These are phyloP conservation scores for Heliornis fulica DNA, from an alignment of 2,113 vertebrate species.

Conservation along the genomic window DNA sequence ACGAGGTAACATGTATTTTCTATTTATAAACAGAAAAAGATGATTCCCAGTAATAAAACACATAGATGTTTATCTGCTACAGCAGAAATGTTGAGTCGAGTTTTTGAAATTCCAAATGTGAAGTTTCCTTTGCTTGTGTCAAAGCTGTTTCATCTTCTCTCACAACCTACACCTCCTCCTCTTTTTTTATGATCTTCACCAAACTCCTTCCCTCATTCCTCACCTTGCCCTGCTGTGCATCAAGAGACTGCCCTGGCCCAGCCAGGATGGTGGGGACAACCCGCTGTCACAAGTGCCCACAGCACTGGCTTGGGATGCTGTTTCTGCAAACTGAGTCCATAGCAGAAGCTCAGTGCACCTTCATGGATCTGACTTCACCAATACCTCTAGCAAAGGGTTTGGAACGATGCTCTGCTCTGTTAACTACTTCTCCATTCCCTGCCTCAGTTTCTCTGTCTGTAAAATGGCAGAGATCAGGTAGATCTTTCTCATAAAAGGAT, in stretches of 20 bases:
- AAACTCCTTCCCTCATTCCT: slow-evolving; percentile 14
- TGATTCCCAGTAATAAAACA: slow-evolving; percentile 50
- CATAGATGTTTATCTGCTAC: slow-evolving; percentile 73
- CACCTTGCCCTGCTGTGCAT: not conserved
- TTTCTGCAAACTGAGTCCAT: not conserved
- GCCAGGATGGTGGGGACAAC: not conserved
- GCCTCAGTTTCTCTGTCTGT: not conserved
- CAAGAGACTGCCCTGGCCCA: not conserved
- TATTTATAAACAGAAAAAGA: slow-evolving; percentile 66
- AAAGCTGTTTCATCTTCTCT: slow-evolving; percentile 43
- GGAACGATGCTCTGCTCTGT: not conserved
- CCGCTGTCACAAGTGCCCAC: fast-evolving
- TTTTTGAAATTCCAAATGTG: slow-evolving; percentile 69
- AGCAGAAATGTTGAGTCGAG: slow-evolving; percentile 69
- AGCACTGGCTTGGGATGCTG: fast-evolving
- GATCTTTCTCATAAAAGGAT: not conserved
- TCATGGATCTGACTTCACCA: not conserved
- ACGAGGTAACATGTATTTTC: slow-evolving; percentile 43
- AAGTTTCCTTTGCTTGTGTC: slow-evolving; percentile 55
- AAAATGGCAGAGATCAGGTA: not conserved
- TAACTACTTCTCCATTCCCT: not conserved
- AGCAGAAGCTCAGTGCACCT: not conserved
- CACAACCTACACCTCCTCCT: slow-evolving; percentile 57
- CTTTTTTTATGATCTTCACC: not conserved
- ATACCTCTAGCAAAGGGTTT: not conserved